A percentile compares a stretch with the other conserved stretches of the same genome.
Evolutionary conservation across 1,140 invertebrate genomes (phyloP).

Genomic region (Melanaphis sacchari): DNA sequence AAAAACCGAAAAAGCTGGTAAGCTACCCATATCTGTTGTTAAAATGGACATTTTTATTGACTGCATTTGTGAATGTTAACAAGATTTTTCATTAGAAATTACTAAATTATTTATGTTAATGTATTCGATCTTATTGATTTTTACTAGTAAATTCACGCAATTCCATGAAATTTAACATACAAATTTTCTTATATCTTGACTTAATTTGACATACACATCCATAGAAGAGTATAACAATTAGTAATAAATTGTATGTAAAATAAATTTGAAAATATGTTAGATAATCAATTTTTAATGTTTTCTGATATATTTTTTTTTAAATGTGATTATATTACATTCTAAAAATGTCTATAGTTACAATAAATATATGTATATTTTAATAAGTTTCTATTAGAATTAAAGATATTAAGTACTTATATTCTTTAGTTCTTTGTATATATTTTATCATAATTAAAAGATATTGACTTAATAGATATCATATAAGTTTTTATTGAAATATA

Average conservation of each 20-base stretch:
- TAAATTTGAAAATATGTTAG: neutral
- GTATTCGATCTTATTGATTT: neutral
- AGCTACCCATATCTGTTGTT: slow-evolving; percentile 30
- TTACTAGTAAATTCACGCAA: neutral
- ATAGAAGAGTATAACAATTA: neutral
- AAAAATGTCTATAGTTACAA: neutral
- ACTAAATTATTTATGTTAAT: neutral
- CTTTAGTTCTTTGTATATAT: neutral
- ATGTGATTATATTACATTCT: neutral
- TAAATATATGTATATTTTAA: neutral
- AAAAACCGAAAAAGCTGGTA: slow-evolving; percentile 28
- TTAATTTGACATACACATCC: neutral
- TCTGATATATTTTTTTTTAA: neutral
- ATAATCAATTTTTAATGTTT: neutral
- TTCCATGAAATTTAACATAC: neutral
- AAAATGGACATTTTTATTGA: slow-evolving; percentile 32
- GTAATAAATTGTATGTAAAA: neutral
- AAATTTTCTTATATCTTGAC: neutral
- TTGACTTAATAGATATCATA: neutral
- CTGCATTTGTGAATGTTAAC: neutral
- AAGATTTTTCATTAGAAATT: neutral
- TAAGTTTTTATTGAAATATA: neutral
- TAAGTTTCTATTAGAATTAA: neutral
- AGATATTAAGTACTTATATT: neutral
- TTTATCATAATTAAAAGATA: neutral